A percentile compares a stretch with the other conserved stretches of the same genome.
These are phyloP conservation scores for Varanus komodoensis DNA, from an alignment of 2,113 vertebrate species.

Conservation along the genomic window DNA sequence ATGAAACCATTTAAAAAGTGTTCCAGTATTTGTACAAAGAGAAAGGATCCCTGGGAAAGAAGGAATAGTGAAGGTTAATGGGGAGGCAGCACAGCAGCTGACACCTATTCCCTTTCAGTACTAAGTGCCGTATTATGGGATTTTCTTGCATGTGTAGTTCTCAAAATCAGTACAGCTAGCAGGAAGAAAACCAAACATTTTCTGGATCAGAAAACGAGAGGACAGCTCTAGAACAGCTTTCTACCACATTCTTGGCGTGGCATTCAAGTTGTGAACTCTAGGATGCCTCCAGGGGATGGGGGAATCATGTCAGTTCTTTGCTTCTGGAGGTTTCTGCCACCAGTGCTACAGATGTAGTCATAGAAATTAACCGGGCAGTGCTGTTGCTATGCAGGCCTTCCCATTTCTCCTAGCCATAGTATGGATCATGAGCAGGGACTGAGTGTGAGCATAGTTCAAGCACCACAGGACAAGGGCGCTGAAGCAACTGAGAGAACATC, in stretches of 20 bases:
- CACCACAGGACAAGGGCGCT: neutral
- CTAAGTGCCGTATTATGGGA: neutral
- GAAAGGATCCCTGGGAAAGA: constrained; percentile 5
- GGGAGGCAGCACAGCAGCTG: neutral
- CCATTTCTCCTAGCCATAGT: neutral
- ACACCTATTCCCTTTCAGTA: neutral
- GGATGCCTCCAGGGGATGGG: no score
- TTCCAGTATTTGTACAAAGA: neutral
- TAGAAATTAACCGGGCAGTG: neutral
- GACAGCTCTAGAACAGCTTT: neutral
- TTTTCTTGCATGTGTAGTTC: neutral
- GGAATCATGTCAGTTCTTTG: neutral
- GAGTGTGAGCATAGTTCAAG: neutral
- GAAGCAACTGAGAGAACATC: neutral
- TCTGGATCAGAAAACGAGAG: neutral
- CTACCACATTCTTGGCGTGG: neutral
- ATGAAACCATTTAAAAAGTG: neutral
- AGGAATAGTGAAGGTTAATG: neutral
- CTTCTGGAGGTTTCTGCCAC: neutral
- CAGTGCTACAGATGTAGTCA: neutral
- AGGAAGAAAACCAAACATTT: neutral
- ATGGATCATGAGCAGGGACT: neutral
- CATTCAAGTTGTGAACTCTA: neutral
- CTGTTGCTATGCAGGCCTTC: neutral
- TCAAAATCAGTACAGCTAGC: neutral